A percentile compares a stretch with the other conserved stretches of the same genome.
phyloP scores from a whole-genome alignment of 2,797 vertebrate genomes.

The Ciconia nigra region DNA sequence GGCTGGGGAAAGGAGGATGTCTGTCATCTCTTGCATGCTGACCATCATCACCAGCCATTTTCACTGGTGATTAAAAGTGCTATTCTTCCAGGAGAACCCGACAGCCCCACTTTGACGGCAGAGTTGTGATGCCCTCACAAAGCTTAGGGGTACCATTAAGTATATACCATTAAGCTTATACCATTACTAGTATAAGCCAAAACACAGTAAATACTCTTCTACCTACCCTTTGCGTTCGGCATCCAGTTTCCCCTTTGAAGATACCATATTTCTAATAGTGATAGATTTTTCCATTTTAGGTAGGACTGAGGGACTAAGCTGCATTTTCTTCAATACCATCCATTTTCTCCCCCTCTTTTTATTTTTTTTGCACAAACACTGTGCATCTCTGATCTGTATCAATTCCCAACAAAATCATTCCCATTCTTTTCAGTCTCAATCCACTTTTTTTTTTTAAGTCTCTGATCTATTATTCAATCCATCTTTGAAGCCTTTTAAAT shows the following conservation, averaged over 20 bases:
- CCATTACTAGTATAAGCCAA: neutral
- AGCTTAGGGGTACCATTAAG: neutral
- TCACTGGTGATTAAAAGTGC: neutral
- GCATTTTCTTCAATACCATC: neutral
- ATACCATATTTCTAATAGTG: neutral
- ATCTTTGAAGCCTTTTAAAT: constrained; percentile 8
- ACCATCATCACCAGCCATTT: neutral
- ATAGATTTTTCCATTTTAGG: neutral
- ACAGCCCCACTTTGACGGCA: neutral
- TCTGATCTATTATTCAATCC: constrained; percentile 19
- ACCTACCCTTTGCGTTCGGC: neutral
- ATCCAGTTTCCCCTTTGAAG: neutral
- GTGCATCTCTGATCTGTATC: neutral
- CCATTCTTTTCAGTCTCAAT: neutral
- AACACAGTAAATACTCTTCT: neutral
- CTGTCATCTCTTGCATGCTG: neutral
- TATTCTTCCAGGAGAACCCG: neutral
- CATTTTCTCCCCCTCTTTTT: accelerated
- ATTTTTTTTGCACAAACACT: neutral
- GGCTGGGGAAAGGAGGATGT: neutral
- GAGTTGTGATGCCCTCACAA: neutral
- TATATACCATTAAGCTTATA: neutral
- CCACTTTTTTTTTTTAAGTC: neutral
- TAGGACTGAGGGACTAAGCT: neutral
- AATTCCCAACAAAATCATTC: neutral